Base-by-base conservation (phyloP, 2,888 invertebrate genomes). In the Trichacis sp. region DNA sequence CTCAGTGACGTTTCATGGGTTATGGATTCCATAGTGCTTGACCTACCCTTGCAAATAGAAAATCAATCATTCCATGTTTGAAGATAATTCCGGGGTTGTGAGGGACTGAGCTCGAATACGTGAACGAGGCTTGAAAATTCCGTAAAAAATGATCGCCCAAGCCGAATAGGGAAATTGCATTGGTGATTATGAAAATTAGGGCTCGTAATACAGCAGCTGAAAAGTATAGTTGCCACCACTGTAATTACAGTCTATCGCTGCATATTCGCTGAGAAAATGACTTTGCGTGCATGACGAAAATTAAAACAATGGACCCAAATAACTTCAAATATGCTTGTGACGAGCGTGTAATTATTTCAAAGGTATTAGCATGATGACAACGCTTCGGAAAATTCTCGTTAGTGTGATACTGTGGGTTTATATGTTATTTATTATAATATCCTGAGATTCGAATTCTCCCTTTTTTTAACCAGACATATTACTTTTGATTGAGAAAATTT, bases 211-310 rank as follows among this genome's bases (percentile, higher is more conserved):
- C 14, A 11, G 42, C 9, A 18, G 42, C 42, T 18, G 18, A 15
- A 42, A 42, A 42, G 18, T 42, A 18, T 42, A 15, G 42, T 42
- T 42, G 6, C 42, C 18, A 4, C 8, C n/a, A 19, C 43, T 43
- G 15, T 18, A 46, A 46, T 46, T 46, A 46, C 14, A 29, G 24
- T 24, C 46, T 24, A 46, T 46, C 46, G 24, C 24, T 24, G 14
- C 46, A 46, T 46, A 46, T 46, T 6, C 11, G 6, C 24, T 4
- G 12, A 29, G 11, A 24, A 46, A 46, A 46, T 46, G 24, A 46
- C 20, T n/a, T 46, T 46, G 46, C 46, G 46, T 46, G 46, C 24
- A 24, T 46, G 24, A 29, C 46, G 3, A 24, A 46, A 46, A 46
- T 46, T 46, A 29, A 12, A 46, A 20, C 24, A 24, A 46, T 46